Evolutionary conservation across 2,113 vertebrate species (phyloP), one percentile per base, ranked within the genome.

Genomic region (Hippocampus mohnikei): DNA sequence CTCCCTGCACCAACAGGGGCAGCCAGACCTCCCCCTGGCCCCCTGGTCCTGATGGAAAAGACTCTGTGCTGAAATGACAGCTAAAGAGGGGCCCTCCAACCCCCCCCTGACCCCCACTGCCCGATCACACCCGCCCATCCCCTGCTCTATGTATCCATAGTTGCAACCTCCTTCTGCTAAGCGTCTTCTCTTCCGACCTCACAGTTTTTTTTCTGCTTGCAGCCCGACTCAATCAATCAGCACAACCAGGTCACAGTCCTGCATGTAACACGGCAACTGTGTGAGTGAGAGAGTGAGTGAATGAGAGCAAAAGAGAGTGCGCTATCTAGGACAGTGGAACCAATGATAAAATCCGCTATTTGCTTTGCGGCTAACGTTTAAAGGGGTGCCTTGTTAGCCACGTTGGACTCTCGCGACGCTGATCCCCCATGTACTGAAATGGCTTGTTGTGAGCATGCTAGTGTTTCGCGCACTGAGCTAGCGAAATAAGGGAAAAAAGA

Each of bases 191-290:
- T 87, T 83, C 82, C 78, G 42, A 76, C 82, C 87, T 86, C 83
- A 74, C 41, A 23, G 63, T 21, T 27, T 46, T 87, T 87, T 80
- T 64, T 73, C 82, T 90, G 85, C 88, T 83, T 72, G 37, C 74
- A 88, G 88, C 86, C 86, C 69, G 79, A 88, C 81, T 90, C 88
- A 84, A 87, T 91, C 90, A 90, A 86, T 91, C 89, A 87, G 80
- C 84, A 84, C 89, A 92, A 92, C 90, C 90, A 91, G 89, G 88
- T 91, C 89, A 92, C 81, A 84, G 85, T 84, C 81, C 85, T 81
- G 81, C 84, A 86, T 89, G 81, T 80, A 84, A 82, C 85, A 74
- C 77, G 78, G 77, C 84, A 78, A 72, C 61, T 69, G 68, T 81
- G 66, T 65, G 78, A 82, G 60, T 29, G 60, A 74, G 60, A 66